Conservation (phyloP, 2,888 invertebrate species). For the Pardosa pseudoannulata region DNA sequence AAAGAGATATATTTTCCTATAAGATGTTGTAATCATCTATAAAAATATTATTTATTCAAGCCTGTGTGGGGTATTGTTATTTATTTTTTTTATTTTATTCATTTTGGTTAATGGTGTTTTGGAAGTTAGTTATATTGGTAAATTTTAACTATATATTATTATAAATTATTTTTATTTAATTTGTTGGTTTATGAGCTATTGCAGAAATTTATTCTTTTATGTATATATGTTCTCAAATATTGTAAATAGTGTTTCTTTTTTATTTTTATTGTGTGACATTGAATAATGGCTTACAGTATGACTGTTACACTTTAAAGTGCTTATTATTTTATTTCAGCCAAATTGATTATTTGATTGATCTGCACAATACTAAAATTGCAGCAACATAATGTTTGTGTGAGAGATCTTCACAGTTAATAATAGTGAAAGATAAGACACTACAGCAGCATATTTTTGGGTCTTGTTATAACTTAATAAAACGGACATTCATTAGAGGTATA, state of each 20-base stretch:
- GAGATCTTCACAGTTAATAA: too few relatives aligned
- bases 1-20: conserved; percentile 45
- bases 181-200: conserved; percentile 11
- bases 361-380: neutral
- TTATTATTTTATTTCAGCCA: neutral
- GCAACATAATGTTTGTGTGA: neutral
- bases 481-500: too few relatives aligned
- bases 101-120: conserved; percentile 7
- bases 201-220: neutral
- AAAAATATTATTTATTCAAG: conserved; percentile 62
- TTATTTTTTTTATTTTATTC: conserved; percentile 41
- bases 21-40: conserved; percentile 65
- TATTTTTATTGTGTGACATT: neutral
- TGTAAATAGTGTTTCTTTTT: conserved; percentile 9
- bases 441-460: too few relatives aligned
- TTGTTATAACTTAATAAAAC: too few relatives aligned
- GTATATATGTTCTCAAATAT: neutral
- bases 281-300: neutral
- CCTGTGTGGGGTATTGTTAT: conserved; percentile 35
- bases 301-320: neutral
- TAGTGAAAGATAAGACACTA: too few relatives aligned
- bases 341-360: neutral
- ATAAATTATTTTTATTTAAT: conserved; percentile 11
- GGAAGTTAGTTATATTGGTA: neutral
- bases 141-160: conserved; percentile 4